These are phyloP conservation scores for Orthosia incerta DNA, from an alignment of 2,888 invertebrate species.

Conservation along the genomic window DNA sequence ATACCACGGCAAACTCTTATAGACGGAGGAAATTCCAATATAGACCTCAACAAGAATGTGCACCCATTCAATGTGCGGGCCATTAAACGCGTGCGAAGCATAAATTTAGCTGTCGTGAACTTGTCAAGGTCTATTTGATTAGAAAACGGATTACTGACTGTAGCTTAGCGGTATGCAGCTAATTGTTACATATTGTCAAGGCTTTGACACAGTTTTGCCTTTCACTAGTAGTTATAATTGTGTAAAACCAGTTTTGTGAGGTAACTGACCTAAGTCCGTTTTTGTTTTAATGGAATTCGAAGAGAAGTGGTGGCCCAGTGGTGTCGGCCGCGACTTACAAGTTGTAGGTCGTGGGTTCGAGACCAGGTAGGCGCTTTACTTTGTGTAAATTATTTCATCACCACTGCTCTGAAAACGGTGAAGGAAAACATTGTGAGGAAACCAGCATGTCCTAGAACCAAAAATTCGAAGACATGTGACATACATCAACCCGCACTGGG, in stretches of 20 bases:
- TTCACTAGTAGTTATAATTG: constrained; percentile 38
- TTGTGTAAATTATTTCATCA: too few species aligned
- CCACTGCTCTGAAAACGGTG: too few species aligned
- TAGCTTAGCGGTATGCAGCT: constrained; percentile 1
- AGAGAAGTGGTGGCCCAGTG: too few species aligned
- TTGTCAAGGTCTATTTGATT: constrained; percentile 21
- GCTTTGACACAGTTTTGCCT: constrained; percentile 44
- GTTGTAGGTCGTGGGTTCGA: too few species aligned
- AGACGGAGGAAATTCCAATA: background rate
- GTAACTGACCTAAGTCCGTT: background rate
- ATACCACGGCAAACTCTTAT: background rate
- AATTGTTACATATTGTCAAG: constrained; percentile 51
- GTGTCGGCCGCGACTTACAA: too few species aligned
- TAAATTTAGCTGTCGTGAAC: constrained; percentile 3
- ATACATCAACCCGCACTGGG: too few species aligned
- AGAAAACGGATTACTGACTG: constrained; percentile 27
- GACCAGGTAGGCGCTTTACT: too few species aligned
- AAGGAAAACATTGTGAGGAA: too few species aligned
- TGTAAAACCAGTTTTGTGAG: background rate
- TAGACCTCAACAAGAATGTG: background rate
- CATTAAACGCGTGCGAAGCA: constrained; percentile 8
- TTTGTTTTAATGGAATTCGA: too few species aligned
- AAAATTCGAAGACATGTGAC: too few species aligned
- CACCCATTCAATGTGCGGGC: background rate
- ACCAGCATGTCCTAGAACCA: too few species aligned